Evolutionary conservation across 2,797 vertebrate species (phyloP).

Genomic region (Smutsia temminckii): DNA sequence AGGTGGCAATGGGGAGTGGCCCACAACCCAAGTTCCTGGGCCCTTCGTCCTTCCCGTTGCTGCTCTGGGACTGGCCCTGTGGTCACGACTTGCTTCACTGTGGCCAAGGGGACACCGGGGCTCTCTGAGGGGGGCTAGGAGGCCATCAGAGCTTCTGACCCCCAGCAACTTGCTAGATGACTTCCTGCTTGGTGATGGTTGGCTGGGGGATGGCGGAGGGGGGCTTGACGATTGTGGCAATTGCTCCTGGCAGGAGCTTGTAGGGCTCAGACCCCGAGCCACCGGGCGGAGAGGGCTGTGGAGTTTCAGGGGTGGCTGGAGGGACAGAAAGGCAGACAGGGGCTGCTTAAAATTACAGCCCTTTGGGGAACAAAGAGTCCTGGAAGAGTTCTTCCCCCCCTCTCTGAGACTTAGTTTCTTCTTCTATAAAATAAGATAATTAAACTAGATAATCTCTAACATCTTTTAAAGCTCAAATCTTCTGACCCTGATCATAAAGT

Average conservation of each 20-base stretch:
- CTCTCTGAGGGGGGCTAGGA: conserved; percentile 48
- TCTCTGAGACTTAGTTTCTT: background rate
- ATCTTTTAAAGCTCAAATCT: background rate
- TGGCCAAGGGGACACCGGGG: background rate
- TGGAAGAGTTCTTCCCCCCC: background rate
- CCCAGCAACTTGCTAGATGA: conserved; percentile 89
- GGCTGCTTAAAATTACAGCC: background rate
- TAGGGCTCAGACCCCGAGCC: conserved; percentile 96
- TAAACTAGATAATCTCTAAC: background rate
- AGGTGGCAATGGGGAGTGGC: background rate
- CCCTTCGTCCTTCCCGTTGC: background rate
- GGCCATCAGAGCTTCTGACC: conserved; percentile 31
- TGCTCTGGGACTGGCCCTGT: conserved; percentile 36
- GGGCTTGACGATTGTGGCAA: conserved; percentile 94
- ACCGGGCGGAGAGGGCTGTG: conserved; percentile 95
- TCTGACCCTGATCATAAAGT: background rate
- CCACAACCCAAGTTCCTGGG: background rate
- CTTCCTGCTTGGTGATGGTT: conserved; percentile 97
- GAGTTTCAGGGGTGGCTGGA: conserved; percentile 97
- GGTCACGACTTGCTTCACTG: background rate
- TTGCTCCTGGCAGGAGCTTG: conserved; percentile 95
- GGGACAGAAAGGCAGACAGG: conserved; percentile 74
- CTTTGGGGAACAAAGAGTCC: background rate
- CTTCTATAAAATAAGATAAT: background rate
- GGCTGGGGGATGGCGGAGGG: conserved; percentile 93